Conservation (phyloP, 2,797 vertebrate genomes). For the Neopelma chrysocephalum region DNA sequence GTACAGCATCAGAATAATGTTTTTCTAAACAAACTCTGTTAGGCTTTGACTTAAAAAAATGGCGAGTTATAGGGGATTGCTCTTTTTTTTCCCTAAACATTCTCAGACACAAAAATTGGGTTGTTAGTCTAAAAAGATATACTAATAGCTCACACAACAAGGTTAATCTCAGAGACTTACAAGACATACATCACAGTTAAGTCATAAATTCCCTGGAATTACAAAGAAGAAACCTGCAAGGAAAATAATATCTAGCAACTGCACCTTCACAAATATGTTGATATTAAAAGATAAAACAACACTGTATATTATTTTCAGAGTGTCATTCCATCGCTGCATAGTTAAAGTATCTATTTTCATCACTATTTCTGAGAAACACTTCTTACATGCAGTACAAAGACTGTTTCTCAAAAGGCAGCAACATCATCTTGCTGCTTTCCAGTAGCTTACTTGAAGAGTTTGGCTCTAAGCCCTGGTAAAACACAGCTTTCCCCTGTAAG, state of each 20-base stretch:
- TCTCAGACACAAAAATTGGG: not conserved
- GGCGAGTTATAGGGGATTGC: not conserved
- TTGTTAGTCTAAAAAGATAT: not conserved
- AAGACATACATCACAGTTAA: not conserved
- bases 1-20: not conserved
- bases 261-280: not conserved
- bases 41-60: not conserved
- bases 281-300: not conserved
- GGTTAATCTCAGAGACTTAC: not conserved
- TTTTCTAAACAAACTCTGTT: not conserved
- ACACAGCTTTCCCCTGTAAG: not conserved
- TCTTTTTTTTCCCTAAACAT: not conserved
- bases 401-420: not conserved
- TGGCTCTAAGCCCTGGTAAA: not conserved
- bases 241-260: not conserved
- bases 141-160: not conserved
- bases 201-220: not conserved
- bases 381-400: not conserved
- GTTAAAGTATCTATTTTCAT: conserved; percentile 20
- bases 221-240: not conserved
- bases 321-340: not conserved
- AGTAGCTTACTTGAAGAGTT: not conserved
- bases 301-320: conserved; percentile 12
- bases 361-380: not conserved
- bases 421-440: not conserved